Base-by-base conservation (phyloP, 1,140 invertebrate genomes). In the Trichonephila clavata region DNA sequence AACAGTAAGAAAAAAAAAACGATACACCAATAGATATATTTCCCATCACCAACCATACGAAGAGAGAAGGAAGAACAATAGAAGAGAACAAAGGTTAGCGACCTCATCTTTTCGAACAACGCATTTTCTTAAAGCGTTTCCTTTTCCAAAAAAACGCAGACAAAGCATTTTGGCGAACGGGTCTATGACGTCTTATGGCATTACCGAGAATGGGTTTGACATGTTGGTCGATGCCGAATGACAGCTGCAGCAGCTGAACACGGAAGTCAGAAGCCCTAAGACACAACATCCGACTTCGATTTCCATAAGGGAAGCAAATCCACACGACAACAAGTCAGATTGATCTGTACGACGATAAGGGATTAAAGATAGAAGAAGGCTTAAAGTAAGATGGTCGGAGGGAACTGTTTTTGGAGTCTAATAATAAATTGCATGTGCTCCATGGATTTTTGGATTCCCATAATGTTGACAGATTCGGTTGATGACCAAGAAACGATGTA, bases 111-210 rank as follows among this genome's bases (percentile, higher is more conserved):
- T 50, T 50, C 43, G 43, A 50, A 50, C 43, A 50, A 50, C 43
- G 5, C 68, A 14, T 71, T 77, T 32, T 77, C 68, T 77, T 77
- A 77, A 68, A 77, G 13, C 68, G 27, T 39, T 77, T 77, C 68
- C 68, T 24, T 77, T 77, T 24, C 68, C 27, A 32, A 27, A n/a
- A 16, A 27, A 77, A 77, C 10, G 27, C 68, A 77, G 27, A 77
- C 13, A 50, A 21, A 18, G 14, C 60, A 5, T 18, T 61, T 61
- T 61, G 60, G 60, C 60, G 43, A 24, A 24, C 63, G 27, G 14
- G 68, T 50, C 43, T 50, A 50, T 32, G 68, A 32, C 68, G 24
- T 77, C 68, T 32, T 10, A 77, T 6, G 68, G 24, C 27, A 77
- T 77, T 77, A 77, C 68, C 68, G 68, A 27, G 68, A 32, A 77